These are phyloP conservation scores for Crotalus horridus DNA, from an alignment of 2,113 vertebrate genomes.

Conservation along the genomic window DNA sequence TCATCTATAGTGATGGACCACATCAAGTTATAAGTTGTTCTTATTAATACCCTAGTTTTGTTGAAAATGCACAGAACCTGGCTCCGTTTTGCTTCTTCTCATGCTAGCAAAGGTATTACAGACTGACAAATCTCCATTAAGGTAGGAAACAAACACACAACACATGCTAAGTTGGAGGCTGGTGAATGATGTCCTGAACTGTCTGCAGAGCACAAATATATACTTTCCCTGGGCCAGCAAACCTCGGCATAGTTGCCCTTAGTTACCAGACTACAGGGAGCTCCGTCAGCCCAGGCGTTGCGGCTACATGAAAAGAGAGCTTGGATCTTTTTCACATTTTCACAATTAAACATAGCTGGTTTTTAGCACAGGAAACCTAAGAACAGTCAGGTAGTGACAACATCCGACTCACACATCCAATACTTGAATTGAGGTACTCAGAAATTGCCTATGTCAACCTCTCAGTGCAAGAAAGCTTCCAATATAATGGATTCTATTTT, in stretches of 20 bases:
- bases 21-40: background rate
- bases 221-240: slow-evolving; percentile 29
- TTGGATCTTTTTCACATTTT: slow-evolving; percentile 36
- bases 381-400: background rate
- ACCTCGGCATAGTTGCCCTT: slow-evolving; percentile 34
- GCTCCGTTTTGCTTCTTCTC: background rate
- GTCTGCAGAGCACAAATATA: slow-evolving; percentile 23
- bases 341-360: background rate
- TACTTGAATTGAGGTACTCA: background rate
- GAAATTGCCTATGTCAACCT: background rate
- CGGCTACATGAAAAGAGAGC: slow-evolving; percentile 30
- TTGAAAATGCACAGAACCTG: background rate
- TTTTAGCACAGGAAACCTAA: background rate
- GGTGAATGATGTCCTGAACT: slow-evolving; percentile 27
- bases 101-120: background rate
- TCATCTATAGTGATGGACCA: background rate
- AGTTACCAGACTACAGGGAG: slow-evolving; percentile 43
- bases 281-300: slow-evolving; percentile 26
- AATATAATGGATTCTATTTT: background rate
- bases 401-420: background rate
- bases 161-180: background rate
- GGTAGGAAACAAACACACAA: background rate
- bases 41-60: background rate
- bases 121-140: background rate
- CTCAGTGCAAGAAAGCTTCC: background rate